Evolutionary conservation across 2,888 invertebrate genomes (phyloP).

Genomic region (Timandra comae): DNA sequence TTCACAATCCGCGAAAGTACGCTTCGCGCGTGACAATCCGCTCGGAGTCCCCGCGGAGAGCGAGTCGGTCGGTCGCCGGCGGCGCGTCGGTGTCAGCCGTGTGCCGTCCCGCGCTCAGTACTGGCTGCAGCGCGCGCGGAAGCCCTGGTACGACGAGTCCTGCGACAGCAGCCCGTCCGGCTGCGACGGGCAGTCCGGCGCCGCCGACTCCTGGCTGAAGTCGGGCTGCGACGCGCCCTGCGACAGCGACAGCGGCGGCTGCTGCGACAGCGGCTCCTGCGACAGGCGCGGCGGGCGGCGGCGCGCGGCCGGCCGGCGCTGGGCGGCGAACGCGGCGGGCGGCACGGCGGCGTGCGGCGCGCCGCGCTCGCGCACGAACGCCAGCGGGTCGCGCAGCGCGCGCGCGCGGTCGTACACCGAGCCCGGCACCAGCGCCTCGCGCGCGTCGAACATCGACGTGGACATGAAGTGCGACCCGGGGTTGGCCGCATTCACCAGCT

Average conservation of each 20-base stretch:
- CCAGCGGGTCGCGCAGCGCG: slow-evolving; percentile 92
- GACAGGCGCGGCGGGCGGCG: slow-evolving; percentile 68
- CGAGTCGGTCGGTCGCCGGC: slow-evolving; percentile 32
- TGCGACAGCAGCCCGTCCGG: slow-evolving; percentile 96
- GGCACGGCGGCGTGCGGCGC: slow-evolving; percentile 92
- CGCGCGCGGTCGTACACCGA: slow-evolving; percentile 92
- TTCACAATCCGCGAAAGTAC: slow-evolving; percentile 32
- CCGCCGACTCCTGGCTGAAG: slow-evolving; percentile 87
- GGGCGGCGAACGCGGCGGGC: slow-evolving; percentile 84
- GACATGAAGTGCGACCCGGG: slow-evolving; percentile 99
- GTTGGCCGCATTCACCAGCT: slow-evolving; percentile 94
- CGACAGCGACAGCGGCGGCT: slow-evolving; percentile 82
- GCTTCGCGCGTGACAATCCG: slow-evolving; percentile 40
- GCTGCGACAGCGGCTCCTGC: slow-evolving; percentile 86
- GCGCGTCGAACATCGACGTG: slow-evolving; percentile 96
- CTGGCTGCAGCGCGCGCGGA: slow-evolving; percentile 81
- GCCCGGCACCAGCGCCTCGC: slow-evolving; percentile 95
- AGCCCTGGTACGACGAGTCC: slow-evolving; percentile 91
- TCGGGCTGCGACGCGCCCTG: slow-evolving; percentile 85
- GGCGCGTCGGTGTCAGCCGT: slow-evolving; percentile 67
- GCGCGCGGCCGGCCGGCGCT: slow-evolving; percentile 65
- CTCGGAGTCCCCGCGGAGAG: slow-evolving; percentile 29
- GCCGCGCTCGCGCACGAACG: slow-evolving; percentile 91
- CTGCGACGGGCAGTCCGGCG: slow-evolving; percentile 93
- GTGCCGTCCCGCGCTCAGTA: slow-evolving; percentile 90